Conservation (phyloP, 2,113 vertebrate genomes). For the Lipophrys pholis region DNA sequence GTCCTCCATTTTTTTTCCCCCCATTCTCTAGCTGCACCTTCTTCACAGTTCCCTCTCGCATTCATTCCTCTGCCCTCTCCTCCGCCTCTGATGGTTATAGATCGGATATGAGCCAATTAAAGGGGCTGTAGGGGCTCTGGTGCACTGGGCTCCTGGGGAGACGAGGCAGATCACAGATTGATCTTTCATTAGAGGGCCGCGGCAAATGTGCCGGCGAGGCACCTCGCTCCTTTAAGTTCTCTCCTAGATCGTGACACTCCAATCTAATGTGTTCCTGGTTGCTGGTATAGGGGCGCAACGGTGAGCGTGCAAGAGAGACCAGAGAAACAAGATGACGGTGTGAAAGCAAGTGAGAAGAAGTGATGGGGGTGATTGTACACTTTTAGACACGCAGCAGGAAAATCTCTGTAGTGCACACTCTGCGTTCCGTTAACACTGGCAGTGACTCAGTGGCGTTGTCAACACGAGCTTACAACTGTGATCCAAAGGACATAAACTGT, state of each 20-base stretch:
- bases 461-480: background rate
- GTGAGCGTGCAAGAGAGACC: constrained; percentile 6
- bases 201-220: constrained; percentile 69
- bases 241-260: constrained; percentile 66
- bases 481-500: constrained; percentile 4
- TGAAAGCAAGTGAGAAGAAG: constrained; percentile 3
- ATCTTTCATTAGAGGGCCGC: constrained; percentile 76
- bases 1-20: constrained; percentile 9
- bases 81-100: constrained; percentile 72
- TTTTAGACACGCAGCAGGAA: constrained; percentile 8
- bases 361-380: constrained; percentile 1
- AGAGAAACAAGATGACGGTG: constrained; percentile 8
- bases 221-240: constrained; percentile 70
- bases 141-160: constrained; percentile 48
- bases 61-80: constrained; percentile 43
- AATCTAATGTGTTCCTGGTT: constrained; percentile 65
- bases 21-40: constrained; percentile 7
- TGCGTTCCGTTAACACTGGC: background rate
- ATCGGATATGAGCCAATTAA: constrained; percentile 80
- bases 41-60: constrained; percentile 40
- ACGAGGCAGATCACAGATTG: constrained; percentile 76
- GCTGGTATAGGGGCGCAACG: constrained; percentile 24
- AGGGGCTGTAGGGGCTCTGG: constrained; percentile 53
- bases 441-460: background rate
- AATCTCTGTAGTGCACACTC: background rate